Evolutionary conservation across 2,888 invertebrate genomes (phyloP), one percentile per base, ranked within the genome.

Genomic region (Cantharis rustica): DNA sequence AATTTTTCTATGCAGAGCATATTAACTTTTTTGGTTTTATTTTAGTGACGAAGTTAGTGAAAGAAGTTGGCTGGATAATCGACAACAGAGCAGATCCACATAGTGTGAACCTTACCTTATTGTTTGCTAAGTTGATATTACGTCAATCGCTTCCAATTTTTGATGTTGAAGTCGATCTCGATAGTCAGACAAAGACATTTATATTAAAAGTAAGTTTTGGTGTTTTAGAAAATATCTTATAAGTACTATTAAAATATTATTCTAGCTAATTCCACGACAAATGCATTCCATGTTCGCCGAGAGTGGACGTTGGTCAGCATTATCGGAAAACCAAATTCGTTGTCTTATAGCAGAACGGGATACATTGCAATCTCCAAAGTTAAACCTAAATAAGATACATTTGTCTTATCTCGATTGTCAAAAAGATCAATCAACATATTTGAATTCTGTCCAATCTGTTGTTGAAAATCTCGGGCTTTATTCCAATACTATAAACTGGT

Each of bases 121-220:
- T 84, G 17, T 79, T 84, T 61, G 79, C 83, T n/a, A 79, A 83
- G 62, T 69, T 84, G 66, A 76, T 84, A 61, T 23, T 82, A 27
- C 75, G 80, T 11, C 80, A 82, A 26, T 81, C 84, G 0, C 80
- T 84, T 76, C 83, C 82, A 9, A 69, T 84, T 27, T 81, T 84
- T 69, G 82, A 84, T 61, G 76, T 84, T 1, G 81, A 80, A 10
- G 47, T 84, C 26, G 84, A 82, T 68, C 75, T 84, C 16, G 84
- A 83, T 71, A 73, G 75, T 17, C 68, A 79, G 15, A 75, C 80
- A 10, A 77, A 80, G 1, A 80, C 78, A 15, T 83, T 81, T 20
- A 80, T 82, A 66, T 71, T 84, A 16, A 79, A 83, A 79, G 82
- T 61, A 71, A 71, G 61, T 4, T 15, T 62, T 16, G 20, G 10